Conservation (phyloP, 2,113 vertebrate species). For the Pachycephala philippinensis region DNA sequence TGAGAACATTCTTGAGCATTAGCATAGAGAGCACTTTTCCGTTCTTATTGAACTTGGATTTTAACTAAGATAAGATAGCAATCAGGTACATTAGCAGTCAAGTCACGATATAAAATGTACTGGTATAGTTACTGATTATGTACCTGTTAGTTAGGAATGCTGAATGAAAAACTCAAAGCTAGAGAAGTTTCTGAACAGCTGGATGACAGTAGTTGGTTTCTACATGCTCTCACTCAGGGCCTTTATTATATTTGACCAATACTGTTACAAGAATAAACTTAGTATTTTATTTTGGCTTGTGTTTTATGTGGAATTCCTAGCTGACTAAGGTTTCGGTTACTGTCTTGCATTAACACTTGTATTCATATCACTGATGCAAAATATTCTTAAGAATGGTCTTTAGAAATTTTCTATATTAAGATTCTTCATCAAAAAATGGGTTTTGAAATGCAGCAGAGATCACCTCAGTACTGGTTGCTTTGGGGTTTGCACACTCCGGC, state of each 20-base stretch:
- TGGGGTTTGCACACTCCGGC: neutral
- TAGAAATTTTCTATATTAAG: neutral
- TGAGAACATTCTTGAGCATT: neutral
- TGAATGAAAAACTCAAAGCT: neutral
- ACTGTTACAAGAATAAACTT: neutral
- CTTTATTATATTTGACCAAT: neutral
- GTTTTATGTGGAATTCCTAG: neutral
- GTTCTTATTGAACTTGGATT: neutral
- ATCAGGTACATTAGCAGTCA: constrained; percentile 13
- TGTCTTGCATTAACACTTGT: neutral
- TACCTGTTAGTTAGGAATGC: neutral
- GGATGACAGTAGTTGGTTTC: neutral
- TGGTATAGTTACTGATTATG: neutral
- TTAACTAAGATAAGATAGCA: neutral
- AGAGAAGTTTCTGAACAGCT: neutral
- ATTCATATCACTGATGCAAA: neutral
- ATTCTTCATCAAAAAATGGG: neutral
- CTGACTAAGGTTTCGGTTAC: neutral
- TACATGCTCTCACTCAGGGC: neutral
- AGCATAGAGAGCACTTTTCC: neutral
- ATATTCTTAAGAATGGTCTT: neutral
- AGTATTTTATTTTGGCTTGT: neutral
- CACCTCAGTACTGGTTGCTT: neutral
- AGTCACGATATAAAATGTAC: neutral
- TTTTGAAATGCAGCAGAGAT: neutral